These are phyloP conservation scores for Scolopax rusticola DNA, from an alignment of 2,797 vertebrate species.

Conservation along the genomic window DNA sequence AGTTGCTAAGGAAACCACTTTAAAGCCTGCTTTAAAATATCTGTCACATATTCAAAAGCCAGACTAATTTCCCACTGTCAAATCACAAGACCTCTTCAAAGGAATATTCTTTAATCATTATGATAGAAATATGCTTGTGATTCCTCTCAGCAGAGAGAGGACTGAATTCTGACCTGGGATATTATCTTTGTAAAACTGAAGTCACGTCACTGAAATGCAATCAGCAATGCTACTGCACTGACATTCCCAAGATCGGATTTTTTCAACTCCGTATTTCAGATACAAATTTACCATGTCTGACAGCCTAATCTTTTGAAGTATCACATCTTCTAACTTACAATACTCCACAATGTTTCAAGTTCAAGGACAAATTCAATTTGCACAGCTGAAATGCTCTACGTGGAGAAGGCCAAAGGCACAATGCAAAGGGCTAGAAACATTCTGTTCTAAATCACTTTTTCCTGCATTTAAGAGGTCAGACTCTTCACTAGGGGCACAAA, in stretches of 20 bases:
- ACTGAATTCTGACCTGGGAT: neutral
- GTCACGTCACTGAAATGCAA: neutral
- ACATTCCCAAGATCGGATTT: neutral
- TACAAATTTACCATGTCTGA: neutral
- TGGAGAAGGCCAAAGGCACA: neutral
- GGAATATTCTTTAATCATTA: neutral
- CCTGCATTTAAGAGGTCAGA: neutral
- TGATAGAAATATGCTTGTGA: neutral
- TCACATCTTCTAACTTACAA: neutral
- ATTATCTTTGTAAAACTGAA: neutral
- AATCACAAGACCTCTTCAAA: neutral
- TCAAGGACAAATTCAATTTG: neutral
- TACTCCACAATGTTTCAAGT: neutral
- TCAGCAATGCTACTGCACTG: neutral
- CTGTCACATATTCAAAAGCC: neutral
- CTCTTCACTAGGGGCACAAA: neutral
- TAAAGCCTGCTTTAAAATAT: slow-evolving; percentile 5
- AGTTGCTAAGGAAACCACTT: slow-evolving; percentile 30
- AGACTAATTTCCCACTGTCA: neutral
- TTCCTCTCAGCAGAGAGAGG: neutral
- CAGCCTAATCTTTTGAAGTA: neutral
- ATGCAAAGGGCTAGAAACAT: neutral
- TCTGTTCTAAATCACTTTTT: neutral
- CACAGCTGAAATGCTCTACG: neutral
- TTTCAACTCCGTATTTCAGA: neutral